These are phyloP conservation scores for Morbakka virulenta DNA, from an alignment of 30 jellyfish, hydroid and myxozoan genomes.

Conservation along the genomic window DNA sequence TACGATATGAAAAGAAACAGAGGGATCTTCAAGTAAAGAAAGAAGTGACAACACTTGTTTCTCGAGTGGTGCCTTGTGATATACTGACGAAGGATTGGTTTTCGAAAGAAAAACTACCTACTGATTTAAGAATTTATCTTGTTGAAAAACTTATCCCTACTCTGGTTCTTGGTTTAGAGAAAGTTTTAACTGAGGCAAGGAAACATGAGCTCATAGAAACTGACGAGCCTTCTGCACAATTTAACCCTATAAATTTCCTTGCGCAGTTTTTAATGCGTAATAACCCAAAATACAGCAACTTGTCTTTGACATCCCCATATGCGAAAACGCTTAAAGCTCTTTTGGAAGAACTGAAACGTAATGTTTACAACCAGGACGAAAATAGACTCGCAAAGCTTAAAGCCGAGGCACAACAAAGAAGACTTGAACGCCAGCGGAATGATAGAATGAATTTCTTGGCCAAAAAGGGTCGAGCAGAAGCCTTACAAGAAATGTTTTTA, in stretches of 20 bases:
- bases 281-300: constrained; percentile 83
- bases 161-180: constrained; percentile 77
- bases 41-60: constrained; percentile 54
- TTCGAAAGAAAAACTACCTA: constrained; percentile 33
- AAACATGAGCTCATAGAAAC: constrained; percentile 37
- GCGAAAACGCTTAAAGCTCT: constrained; percentile 65
- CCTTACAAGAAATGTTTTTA: constrained; percentile 62
- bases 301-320: constrained; percentile 78
- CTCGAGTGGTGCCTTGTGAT: constrained; percentile 79
- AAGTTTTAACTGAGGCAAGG: constrained; percentile 43
- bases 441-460: constrained; percentile 37
- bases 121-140: constrained; percentile 53
- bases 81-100: constrained; percentile 78
- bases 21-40: constrained; percentile 55
- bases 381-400: constrained; percentile 69
- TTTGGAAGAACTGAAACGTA: constrained; percentile 68
- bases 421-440: constrained; percentile 36
- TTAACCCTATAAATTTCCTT: constrained; percentile 75
- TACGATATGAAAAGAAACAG: constrained; percentile 26
- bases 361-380: constrained; percentile 67
- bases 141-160: constrained; percentile 86
- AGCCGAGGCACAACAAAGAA: constrained; percentile 68
- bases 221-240: constrained; percentile 28
- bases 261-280: constrained; percentile 88
- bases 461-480: constrained; percentile 68